Evolutionary conservation across 2,888 invertebrate species (phyloP).

Genomic region (Thalpophila matura): DNA sequence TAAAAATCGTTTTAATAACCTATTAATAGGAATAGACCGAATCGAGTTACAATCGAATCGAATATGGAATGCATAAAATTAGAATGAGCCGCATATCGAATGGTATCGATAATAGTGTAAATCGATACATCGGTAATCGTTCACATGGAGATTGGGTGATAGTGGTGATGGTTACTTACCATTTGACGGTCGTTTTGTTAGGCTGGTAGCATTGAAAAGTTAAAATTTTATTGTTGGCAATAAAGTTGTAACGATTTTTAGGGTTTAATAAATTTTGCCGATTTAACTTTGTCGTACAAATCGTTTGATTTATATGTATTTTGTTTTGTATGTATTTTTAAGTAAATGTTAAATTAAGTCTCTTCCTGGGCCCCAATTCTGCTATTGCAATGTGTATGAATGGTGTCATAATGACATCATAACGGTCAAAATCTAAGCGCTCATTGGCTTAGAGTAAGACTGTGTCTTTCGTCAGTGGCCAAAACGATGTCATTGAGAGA

Average conservation of each 20-base stretch:
- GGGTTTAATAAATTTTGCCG: conserved; percentile 7
- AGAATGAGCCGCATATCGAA: conserved; percentile 63
- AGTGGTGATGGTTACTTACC: conserved; percentile 40
- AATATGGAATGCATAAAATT: conserved; percentile 65
- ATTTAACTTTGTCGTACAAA: conserved; percentile 25
- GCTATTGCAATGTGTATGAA: too few species aligned
- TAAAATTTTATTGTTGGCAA: conserved; percentile 36
- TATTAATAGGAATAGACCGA: conserved; percentile 61
- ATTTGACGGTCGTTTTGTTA: conserved; percentile 45
- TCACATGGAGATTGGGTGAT: conserved; percentile 49
- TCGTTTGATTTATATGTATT: conserved; percentile 20
- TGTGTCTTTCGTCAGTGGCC: too few species aligned
- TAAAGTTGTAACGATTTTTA: conserved; percentile 31
- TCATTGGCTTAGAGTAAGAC: too few species aligned
- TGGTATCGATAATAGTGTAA: conserved; percentile 58
- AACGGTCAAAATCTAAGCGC: too few species aligned
- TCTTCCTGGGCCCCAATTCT: too few species aligned
- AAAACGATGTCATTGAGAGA: too few species aligned
- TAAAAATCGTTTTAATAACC: conserved; percentile 62
- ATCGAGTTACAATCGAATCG: conserved; percentile 63
- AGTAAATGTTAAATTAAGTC: too few species aligned
- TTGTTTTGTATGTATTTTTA: background rate
- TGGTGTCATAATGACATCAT: too few species aligned
- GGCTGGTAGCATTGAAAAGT: conserved; percentile 56
- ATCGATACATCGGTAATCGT: conserved; percentile 58